Evolutionary conservation across 2,888 invertebrate genomes (phyloP).

Genomic region (Chorisops tibialis): DNA sequence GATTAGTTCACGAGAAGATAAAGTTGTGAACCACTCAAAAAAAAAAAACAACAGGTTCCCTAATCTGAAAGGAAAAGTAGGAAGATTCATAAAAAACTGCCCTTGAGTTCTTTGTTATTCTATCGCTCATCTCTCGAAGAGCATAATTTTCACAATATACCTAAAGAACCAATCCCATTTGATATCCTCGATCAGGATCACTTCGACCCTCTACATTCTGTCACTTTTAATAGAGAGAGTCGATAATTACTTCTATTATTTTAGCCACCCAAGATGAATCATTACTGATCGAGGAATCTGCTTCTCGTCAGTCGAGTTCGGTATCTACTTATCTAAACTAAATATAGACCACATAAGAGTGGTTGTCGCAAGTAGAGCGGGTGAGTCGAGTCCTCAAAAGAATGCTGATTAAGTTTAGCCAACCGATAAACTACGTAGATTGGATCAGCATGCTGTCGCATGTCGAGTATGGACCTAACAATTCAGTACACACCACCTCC

Average conservation of each 20-base stretch:
- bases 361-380: conserved; percentile 37
- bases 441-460: no score
- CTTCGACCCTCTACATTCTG: neutral
- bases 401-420: conserved; percentile 25
- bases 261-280: no score
- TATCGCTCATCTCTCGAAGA: conserved; percentile 29
- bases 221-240: neutral
- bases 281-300: conserved; percentile 9
- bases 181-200: conserved; percentile 15
- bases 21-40: no score
- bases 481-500: no score
- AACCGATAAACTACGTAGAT: no score
- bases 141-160: conserved; percentile 37
- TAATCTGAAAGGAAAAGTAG: no score
- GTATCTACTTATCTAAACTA: conserved; percentile 31
- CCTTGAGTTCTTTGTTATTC: no score
- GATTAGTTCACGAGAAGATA: no score
- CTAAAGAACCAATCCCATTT: conserved; percentile 36
- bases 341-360: conserved; percentile 37
- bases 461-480: no score
- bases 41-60: no score
- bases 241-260: conserved; percentile 12
- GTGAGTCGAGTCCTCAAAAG: conserved; percentile 24
- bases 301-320: conserved; percentile 27
- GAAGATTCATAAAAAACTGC: no score